Evolutionary conservation across 2,888 invertebrate species (phyloP), one percentile per base, ranked within the genome.

Genomic region (Yponomeuta evonymella): DNA sequence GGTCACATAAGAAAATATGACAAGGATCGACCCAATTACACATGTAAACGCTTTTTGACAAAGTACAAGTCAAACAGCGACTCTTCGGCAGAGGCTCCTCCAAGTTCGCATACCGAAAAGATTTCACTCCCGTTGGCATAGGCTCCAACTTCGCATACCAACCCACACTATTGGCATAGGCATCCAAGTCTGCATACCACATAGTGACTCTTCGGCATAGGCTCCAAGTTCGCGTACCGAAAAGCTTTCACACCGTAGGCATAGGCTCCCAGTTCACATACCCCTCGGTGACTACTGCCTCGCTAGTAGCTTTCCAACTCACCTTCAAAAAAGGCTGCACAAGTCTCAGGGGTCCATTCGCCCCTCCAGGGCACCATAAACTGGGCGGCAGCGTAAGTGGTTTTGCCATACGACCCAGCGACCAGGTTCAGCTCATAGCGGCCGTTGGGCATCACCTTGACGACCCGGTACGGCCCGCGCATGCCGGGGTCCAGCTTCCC

Each of bases 361-460:
- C 73, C 73, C 12, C 69, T 70, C 75, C 75, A 74, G 8, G 72
- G 72, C 70, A 75, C 72, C 75, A 75, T 74, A 62, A 71, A 73
- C 68, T 74, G 71, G 11, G 73, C 72, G 1, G 72, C 73, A 5
- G 74, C 73, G 30, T 73, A 71, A 3, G 74, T 73, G 1, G 64
- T 72, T 62, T 74, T 72, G 33, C 73, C 73, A 30, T 70, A 67
- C 12, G 51, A 48, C 1, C 73, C 73, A 29, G 67, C 33, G 8
- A 74, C 62, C 15, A 74, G 65, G 11, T 51, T 58, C 23, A 74
- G 67, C 48, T 71, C 74, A 70, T 73, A 73, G 12, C 71, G 73
- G 15, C 70, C 73, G 36, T 71, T 70, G 0, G 71, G 72, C 51
- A 74, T 48, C 2, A 68, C 51, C 6, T 72, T 69, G 11, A 33